Evolutionary conservation across 2,888 invertebrate species (phyloP).

Genomic region (Caenorhabditis zanzibari): DNA sequence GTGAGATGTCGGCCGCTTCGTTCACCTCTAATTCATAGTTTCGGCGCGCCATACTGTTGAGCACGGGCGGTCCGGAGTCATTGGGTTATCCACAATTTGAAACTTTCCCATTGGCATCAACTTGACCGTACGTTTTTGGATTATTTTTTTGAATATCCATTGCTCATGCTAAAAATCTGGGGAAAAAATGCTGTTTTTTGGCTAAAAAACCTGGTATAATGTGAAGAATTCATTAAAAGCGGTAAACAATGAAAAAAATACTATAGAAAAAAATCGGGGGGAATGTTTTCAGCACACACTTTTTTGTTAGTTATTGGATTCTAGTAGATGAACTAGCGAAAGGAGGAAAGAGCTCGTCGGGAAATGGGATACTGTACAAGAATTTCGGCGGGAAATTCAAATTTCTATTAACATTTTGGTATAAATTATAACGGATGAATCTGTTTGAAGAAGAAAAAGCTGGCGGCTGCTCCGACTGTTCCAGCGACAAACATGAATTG

Average conservation of each 20-base stretch:
- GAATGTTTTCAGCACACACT: neutral
- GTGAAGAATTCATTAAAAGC: too few relatives aligned
- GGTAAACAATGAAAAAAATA: neutral
- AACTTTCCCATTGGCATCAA: slow-evolving; percentile 21
- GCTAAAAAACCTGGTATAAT: too few relatives aligned
- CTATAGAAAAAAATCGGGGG: neutral
- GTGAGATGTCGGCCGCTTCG: slow-evolving; percentile 10
- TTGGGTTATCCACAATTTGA: slow-evolving; percentile 18
- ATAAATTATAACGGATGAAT: slow-evolving; percentile 52
- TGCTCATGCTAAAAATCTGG: too few relatives aligned
- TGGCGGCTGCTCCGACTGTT: slow-evolving; percentile 70
- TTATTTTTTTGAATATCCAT: too few relatives aligned
- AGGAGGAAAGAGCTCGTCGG: neutral
- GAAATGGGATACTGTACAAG: neutral
- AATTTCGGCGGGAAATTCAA: neutral
- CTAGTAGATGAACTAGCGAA: too few relatives aligned
- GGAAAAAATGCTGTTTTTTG: too few relatives aligned
- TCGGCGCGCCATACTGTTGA: neutral
- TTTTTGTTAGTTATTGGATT: too few relatives aligned
- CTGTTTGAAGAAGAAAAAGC: slow-evolving; percentile 71
- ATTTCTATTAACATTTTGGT: too few relatives aligned
- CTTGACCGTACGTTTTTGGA: slow-evolving; percentile 21
- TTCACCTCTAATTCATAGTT: neutral
- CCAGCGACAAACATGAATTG: slow-evolving; percentile 73
- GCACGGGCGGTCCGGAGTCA: slow-evolving; percentile 23